Base-by-base conservation (phyloP, 2,113 vertebrate genomes). In the Oxyura jamaicensis region DNA sequence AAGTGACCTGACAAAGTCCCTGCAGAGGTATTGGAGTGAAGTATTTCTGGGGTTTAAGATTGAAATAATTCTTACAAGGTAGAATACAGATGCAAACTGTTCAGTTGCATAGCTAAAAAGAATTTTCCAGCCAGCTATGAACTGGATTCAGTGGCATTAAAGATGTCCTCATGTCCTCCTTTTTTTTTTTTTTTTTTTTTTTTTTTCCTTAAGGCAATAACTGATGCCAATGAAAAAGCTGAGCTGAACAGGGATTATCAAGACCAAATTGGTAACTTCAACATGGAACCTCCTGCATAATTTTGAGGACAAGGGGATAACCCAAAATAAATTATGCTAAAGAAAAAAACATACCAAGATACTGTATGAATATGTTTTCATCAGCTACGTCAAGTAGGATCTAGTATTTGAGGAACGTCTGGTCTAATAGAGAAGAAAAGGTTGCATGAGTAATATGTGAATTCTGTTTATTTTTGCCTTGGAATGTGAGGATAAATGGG, bases 321-420 rank as follows among this genome's bases (percentile, higher is more conserved):
- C 85, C 96, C 96, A n/a, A 98, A 98, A 91, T 97, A 98, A 88
- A 98, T 95, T 9, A 97, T 96, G 94, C 88, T 98, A 35, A 98
- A 98, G 95, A 98, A 98, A 97, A 97, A 46, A 68, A 67, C 19
- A 22, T 31, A 1, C 6, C 12, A 16, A 36, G 86, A 96, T 98
- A 90, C 94, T 94, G 50, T 98, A 97, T 11, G 98, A 98, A 94
- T 98, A 97, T 22, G 92, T 98, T 82, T 98, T 97, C 78, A 98
- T 98, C 85, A 98, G 96, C 94, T 98, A 87, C 90, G 96, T 96
- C 91, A 79, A 95, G 98, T 96, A 46, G 26, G 29, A 85, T 35
- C 22, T 26, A 28, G 66, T 12, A 8, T 80, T 65, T 7, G 42
- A 77, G 83, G 67, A 44, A 68, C 39, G 65, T 28, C n/a, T 56